Percentiles rank a stretch among this genome's conserved stretches.
phyloP scores from a whole-genome alignment of 2,113 vertebrate species.

The Tenrec ecaudatus region DNA sequence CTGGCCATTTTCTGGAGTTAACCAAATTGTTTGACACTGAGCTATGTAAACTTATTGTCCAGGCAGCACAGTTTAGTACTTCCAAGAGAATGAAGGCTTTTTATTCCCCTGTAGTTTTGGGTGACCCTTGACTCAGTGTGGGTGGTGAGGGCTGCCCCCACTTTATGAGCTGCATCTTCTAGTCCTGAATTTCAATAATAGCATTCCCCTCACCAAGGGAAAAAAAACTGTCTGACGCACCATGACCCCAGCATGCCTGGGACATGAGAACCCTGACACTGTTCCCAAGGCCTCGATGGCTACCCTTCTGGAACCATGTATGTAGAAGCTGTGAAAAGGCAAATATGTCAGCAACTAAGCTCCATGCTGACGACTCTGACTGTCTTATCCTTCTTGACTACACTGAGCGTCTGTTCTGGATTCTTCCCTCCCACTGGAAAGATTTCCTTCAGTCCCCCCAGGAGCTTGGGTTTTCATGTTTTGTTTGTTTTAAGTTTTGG shows the following conservation, averaged over 20 bases:
- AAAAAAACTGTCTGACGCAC: not conserved
- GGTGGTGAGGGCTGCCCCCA: not conserved
- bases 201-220: not conserved
- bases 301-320: not conserved
- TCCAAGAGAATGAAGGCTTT: constrained; percentile 25
- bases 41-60: not conserved
- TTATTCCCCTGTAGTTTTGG: not conserved
- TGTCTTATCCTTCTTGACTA: not conserved
- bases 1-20: constrained; percentile 59
- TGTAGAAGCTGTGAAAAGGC: constrained; percentile 40
- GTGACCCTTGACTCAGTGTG: not conserved
- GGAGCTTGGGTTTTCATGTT: constrained; percentile 6
- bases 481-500: constrained; percentile 41
- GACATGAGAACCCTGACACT: not conserved
- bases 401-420: constrained; percentile 2
- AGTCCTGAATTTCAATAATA: not conserved
- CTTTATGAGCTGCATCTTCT: not conserved
- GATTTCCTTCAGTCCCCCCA: constrained; percentile 12
- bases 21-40: constrained; percentile 57
- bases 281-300: not conserved
- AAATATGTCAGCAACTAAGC: not conserved
- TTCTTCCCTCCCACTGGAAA: constrained; percentile 45
- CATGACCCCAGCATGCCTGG: not conserved
- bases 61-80: not conserved
- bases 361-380: not conserved